phyloP scores from a whole-genome alignment of 2,797 vertebrate genomes.

The Fringilla coelebs region DNA sequence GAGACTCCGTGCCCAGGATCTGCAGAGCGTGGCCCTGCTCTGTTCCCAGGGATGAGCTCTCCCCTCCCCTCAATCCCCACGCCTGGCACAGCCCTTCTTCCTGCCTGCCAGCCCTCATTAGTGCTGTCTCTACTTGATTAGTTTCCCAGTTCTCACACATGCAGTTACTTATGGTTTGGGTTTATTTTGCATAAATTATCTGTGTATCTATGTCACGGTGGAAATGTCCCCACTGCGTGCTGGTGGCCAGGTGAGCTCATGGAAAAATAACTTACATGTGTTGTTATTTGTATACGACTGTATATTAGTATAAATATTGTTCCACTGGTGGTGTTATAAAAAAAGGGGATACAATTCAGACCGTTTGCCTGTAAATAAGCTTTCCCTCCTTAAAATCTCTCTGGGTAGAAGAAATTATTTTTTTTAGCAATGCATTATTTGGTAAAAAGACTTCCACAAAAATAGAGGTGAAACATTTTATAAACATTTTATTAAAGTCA shows the following conservation, averaged over 20 bases:
- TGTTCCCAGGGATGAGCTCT: rapidly evolving
- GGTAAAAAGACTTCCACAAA: not conserved
- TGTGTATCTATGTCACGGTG: not conserved
- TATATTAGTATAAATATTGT: too few species aligned
- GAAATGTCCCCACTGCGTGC: not conserved
- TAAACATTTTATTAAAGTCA: not conserved
- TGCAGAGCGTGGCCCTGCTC: not conserved
- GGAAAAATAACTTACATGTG: not conserved
- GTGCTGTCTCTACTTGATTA: not conserved
- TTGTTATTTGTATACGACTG: too few species aligned
- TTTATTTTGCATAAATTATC: constrained; percentile 2
- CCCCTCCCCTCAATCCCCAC: not conserved
- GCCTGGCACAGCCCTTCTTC: not conserved
- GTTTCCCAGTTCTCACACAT: not conserved
- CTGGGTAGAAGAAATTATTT: not conserved
- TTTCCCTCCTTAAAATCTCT: not conserved
- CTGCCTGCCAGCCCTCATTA: not conserved
- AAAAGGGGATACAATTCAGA: not conserved
- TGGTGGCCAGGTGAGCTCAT: not conserved
- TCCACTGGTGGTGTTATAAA: not conserved
- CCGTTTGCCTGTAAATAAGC: not conserved
- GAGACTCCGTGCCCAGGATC: not conserved
- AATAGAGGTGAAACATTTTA: not conserved
- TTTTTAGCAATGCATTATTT: not conserved
- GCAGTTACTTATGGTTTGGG: not conserved